Percentiles rank a stretch among this genome's conserved stretches.
These are phyloP conservation scores for Phaonia tiefii DNA, from an alignment of 2,888 invertebrate species.

Conservation along the genomic window DNA sequence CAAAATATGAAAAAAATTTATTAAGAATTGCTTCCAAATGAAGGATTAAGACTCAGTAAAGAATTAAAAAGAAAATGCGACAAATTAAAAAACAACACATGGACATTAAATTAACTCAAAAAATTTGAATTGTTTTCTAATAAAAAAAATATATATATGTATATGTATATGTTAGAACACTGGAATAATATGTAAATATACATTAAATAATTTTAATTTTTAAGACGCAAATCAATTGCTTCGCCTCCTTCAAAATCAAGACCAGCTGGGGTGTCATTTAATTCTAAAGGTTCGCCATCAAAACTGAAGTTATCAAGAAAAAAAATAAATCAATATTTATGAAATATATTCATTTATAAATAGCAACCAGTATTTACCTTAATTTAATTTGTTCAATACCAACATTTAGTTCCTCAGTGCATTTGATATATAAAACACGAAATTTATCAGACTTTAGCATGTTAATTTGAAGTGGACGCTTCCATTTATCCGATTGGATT, in stretches of 20 bases:
- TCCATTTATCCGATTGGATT: conserved; percentile 75
- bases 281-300: conserved; percentile 76
- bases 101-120: too few species aligned
- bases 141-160: too few species aligned
- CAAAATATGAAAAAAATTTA: too few species aligned
- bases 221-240: conserved; percentile 74
- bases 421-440: conserved; percentile 75
- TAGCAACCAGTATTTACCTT: conserved; percentile 52
- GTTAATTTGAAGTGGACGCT: conserved; percentile 72
- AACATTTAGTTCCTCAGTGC: conserved; percentile 75
- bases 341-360: conserved; percentile 2
- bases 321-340: conserved; percentile 1
- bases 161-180: too few species aligned
- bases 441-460: conserved; percentile 73
- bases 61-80: too few species aligned
- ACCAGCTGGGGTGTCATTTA: conserved; percentile 73
- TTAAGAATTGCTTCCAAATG: too few species aligned
- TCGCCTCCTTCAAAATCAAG: conserved; percentile 78
- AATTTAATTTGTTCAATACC: conserved; percentile 64
- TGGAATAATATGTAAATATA: not conserved
- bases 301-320: conserved; percentile 70
- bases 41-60: too few species aligned
- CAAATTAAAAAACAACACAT: too few species aligned
- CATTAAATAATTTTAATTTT: conserved; percentile 49
- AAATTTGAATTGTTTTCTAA: too few species aligned